Percentiles rank a stretch among this genome's conserved stretches.
phyloP scores from a whole-genome alignment of 2,113 vertebrate species.

The Hassar affinis region DNA sequence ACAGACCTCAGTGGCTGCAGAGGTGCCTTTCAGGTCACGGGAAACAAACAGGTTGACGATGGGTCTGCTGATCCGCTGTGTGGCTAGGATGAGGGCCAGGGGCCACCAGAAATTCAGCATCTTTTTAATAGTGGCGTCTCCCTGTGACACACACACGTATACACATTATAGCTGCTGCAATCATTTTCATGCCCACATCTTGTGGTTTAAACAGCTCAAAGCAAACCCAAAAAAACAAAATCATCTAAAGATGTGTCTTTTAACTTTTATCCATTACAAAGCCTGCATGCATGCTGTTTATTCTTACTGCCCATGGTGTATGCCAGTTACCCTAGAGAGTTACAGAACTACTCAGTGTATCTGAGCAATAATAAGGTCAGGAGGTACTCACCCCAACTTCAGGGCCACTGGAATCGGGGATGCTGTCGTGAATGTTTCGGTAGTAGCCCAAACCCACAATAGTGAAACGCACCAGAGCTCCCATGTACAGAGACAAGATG shows the following conservation, averaged over 20 bases:
- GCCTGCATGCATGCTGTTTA: background rate
- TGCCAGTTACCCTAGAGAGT: background rate
- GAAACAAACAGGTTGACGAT: slow-evolving; percentile 99
- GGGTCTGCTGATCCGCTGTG: slow-evolving; percentile 93
- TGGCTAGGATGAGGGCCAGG: slow-evolving; percentile 92
- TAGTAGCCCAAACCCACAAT: slow-evolving; percentile 86
- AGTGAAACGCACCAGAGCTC: slow-evolving; percentile 84
- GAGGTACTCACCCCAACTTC: slow-evolving; percentile 79
- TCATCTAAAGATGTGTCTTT: background rate
- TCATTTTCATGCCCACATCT: background rate
- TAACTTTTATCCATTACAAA: too few relatives aligned
- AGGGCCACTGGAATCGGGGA: slow-evolving; percentile 83
- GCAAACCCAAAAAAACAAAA: background rate
- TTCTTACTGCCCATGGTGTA: background rate
- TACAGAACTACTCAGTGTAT: background rate
- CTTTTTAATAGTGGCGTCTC: slow-evolving; percentile 93
- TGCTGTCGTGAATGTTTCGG: slow-evolving; percentile 81
- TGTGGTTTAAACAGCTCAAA: background rate
- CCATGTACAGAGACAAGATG: slow-evolving; percentile 86
- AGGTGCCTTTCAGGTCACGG: slow-evolving; percentile 89
- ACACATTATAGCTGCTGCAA: background rate
- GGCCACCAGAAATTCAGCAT: slow-evolving; percentile 99
- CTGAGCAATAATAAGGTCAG: background rate
- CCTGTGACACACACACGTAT: slow-evolving; percentile 67
- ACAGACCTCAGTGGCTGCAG: slow-evolving; percentile 56